Conservation (phyloP, 2,113 vertebrate species). For the Oreochromis spilurus region DNA sequence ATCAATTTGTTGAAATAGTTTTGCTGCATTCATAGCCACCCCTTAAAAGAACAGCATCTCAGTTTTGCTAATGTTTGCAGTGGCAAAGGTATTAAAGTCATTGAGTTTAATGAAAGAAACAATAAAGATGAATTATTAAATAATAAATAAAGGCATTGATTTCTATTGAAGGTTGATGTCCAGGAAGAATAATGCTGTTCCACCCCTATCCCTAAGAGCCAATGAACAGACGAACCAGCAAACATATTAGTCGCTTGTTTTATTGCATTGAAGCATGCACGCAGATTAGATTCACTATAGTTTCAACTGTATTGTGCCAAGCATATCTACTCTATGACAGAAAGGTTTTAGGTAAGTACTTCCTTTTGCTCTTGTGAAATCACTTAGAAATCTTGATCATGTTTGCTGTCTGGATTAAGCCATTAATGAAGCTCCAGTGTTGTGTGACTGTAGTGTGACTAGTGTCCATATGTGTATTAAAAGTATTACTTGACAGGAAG, state of each 20-base stretch:
- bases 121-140: background rate
- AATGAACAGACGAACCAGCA: background rate
- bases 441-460: background rate
- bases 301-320: background rate
- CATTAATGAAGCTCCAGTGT: background rate
- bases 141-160: background rate
- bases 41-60: background rate
- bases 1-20: background rate
- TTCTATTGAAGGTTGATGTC: background rate
- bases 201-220: background rate
- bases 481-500: background rate
- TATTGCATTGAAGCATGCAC: background rate
- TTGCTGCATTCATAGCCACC: background rate
- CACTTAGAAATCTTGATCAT: background rate
- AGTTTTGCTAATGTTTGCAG: background rate
- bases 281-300: background rate
- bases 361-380: background rate
- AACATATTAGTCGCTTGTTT: background rate
- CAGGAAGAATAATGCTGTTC: background rate
- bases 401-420: background rate
- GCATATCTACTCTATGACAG: background rate
- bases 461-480: background rate
- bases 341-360: background rate
- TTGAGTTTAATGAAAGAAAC: background rate
- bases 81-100: background rate